These are phyloP conservation scores for Paradoxurus hermaphroditus DNA, from an alignment of 2,113 vertebrate genomes.

Conservation along the genomic window DNA sequence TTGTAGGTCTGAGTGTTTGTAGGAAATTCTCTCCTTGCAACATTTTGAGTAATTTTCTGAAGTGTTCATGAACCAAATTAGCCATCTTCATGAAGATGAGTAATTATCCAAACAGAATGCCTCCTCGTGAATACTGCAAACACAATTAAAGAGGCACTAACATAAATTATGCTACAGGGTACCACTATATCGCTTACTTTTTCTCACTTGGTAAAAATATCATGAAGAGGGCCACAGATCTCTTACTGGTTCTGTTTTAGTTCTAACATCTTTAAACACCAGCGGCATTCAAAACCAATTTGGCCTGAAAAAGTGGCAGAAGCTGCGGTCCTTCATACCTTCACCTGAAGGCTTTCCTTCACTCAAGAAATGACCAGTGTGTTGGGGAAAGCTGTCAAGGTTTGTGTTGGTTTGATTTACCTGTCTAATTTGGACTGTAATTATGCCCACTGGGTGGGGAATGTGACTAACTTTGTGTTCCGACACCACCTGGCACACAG, in stretches of 20 bases:
- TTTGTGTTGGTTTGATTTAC: conserved; percentile 23
- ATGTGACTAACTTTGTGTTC: conserved; percentile 18
- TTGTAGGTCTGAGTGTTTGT: conserved; percentile 44
- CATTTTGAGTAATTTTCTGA: conserved; percentile 79
- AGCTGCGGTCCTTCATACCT: background rate
- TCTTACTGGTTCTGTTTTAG: background rate
- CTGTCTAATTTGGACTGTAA: conserved; percentile 13
- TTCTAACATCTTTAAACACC: background rate
- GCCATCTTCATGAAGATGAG: conserved; percentile 77
- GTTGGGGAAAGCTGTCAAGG: background rate
- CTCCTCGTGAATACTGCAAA: conserved; percentile 76
- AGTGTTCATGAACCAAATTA: conserved; percentile 76
- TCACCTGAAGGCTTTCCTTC: background rate
- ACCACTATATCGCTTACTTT: conserved; percentile 20
- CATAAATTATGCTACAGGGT: conserved; percentile 66
- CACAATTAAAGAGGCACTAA: conserved; percentile 73
- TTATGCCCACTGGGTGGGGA: background rate
- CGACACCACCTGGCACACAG: background rate
- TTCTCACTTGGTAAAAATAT: background rate
- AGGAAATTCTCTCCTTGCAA: conserved; percentile 73
- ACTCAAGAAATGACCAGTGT: background rate
- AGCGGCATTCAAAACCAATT: background rate
- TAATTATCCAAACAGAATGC: conserved; percentile 79
- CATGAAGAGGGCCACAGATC: background rate
- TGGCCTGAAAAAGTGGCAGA: background rate